Conservation (phyloP, 2,113 vertebrate species). For the Rhinopomastus cyanomelas region DNA sequence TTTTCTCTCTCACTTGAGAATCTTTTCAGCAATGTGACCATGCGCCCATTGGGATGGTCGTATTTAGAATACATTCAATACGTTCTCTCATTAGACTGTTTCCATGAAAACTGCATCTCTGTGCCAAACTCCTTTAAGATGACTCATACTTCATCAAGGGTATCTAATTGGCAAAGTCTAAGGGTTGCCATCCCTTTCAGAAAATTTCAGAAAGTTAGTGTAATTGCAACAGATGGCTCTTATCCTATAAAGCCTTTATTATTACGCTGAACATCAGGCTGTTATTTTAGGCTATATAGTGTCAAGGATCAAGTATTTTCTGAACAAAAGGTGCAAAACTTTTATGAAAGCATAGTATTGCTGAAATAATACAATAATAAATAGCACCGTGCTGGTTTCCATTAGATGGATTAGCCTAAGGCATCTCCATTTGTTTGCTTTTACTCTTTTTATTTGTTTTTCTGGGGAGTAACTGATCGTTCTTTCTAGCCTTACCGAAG, state of each 20-base stretch:
- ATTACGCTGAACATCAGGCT: not conserved
- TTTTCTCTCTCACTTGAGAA: not conserved
- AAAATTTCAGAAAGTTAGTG: conserved; percentile 7
- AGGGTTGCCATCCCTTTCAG: conserved; percentile 12
- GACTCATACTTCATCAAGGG: conserved; percentile 14
- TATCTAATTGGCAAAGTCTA: conserved; percentile 1
- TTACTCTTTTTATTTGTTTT: conserved; percentile 10
- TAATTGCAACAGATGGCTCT: not conserved
- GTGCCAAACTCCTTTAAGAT: conserved; percentile 33
- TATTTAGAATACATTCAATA: conserved; percentile 27
- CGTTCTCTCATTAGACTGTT: not conserved
- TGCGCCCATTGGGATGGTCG: not conserved
- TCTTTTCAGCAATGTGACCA: not conserved
- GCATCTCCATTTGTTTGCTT: conserved; percentile 34
- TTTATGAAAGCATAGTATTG: not conserved
- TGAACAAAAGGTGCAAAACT: not conserved
- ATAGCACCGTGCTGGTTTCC: not conserved
- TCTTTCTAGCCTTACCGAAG: not conserved
- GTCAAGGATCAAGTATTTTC: not conserved
- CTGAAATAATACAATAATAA: conserved; percentile 25
- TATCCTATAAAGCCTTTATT: not conserved
- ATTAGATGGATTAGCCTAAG: not conserved
- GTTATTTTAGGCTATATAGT: not conserved
- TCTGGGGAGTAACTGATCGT: conserved; percentile 2
- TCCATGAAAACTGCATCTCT: not conserved